These are phyloP conservation scores for Drosophila parthenogenetica DNA, from an alignment of 2,888 invertebrate species.

Conservation along the genomic window DNA sequence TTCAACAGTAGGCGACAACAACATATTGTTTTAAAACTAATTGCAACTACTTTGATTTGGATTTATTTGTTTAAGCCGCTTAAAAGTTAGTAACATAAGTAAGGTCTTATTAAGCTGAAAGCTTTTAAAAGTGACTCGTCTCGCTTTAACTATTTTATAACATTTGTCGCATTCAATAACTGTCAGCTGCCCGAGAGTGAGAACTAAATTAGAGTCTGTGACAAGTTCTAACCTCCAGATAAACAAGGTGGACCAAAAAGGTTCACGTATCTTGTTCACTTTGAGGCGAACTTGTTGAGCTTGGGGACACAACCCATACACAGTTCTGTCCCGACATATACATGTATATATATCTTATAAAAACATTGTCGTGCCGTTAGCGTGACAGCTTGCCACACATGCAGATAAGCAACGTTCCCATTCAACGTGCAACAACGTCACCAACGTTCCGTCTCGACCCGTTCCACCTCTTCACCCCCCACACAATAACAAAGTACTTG, in stretches of 20 bases:
- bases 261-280: background rate
- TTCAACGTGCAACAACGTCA: conserved; percentile 10
- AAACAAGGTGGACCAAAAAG: background rate
- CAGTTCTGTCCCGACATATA: background rate
- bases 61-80: background rate
- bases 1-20: too few relatives aligned
- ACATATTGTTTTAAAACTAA: too few relatives aligned
- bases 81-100: background rate
- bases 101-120: background rate
- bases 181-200: conserved; percentile 8
- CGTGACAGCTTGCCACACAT: conserved; percentile 21
- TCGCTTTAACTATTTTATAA: background rate
- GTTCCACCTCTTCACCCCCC: background rate
- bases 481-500: conserved; percentile 54
- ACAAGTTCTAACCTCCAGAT: conserved; percentile 4
- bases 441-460: background rate
- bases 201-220: conserved; percentile 13
- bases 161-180: conserved; percentile 8
- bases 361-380: conserved; percentile 17
- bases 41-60: background rate
- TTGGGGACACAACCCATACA: background rate
- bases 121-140: background rate
- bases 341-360: conserved; percentile 1
- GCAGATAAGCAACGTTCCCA: conserved; percentile 20
- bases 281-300: conserved; percentile 16